These are phyloP conservation scores for Brenthis ino DNA, from an alignment of 2,888 invertebrate genomes.

Conservation along the genomic window DNA sequence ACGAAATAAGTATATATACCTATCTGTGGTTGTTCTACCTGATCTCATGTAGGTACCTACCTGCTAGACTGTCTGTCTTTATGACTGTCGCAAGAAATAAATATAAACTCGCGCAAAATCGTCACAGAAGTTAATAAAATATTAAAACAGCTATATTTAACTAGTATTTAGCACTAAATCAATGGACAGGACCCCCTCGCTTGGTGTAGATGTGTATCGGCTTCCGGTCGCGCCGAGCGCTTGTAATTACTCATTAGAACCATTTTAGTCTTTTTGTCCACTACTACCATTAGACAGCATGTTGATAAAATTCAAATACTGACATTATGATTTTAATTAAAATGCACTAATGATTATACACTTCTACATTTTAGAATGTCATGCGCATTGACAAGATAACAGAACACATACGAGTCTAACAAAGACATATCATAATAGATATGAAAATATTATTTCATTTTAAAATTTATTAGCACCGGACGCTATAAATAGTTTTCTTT, in stretches of 20 bases:
- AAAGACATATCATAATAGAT: too few species aligned
- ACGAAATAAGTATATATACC: too few species aligned
- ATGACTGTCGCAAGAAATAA: neutral
- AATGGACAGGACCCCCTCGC: constrained; percentile 55
- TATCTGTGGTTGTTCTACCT: too few species aligned
- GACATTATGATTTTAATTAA: constrained; percentile 27
- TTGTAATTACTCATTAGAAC: constrained; percentile 72
- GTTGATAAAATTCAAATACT: constrained; percentile 24
- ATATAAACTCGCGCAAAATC: neutral
- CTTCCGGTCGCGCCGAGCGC: constrained; percentile 62
- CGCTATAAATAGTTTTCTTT: too few species aligned
- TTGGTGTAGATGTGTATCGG: constrained; percentile 65
- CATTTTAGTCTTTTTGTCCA: constrained; percentile 63
- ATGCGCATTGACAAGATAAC: constrained; percentile 4
- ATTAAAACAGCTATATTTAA: constrained; percentile 47
- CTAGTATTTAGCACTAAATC: constrained; percentile 69
- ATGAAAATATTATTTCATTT: too few species aligned
- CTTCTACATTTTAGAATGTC: constrained; percentile 13
- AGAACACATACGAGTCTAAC: too few species aligned
- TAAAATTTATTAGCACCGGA: too few species aligned
- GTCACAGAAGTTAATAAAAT: neutral
- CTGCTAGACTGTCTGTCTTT: too few species aligned
- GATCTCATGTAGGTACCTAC: too few species aligned
- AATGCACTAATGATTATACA: constrained; percentile 10
- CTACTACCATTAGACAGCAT: constrained; percentile 18